Evolutionary conservation across 64 coral and sea anemone species (phyloP), one percentile per base, ranked within the genome.

Genomic region (Orbicella faveolata): DNA sequence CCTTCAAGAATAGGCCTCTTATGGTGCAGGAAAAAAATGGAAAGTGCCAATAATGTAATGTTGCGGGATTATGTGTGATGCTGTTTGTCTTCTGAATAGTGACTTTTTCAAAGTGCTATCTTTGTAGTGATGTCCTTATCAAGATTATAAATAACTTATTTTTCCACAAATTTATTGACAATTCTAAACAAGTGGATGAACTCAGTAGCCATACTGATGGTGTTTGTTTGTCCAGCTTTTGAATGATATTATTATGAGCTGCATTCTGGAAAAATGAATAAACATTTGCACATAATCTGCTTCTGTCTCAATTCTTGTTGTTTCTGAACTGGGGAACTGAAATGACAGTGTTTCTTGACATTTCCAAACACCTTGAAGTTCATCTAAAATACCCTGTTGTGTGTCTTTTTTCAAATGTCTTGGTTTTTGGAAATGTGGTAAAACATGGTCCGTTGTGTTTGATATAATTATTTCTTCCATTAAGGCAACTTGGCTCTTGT

Each of bases 101-200:
- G 21, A 23, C 9, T 11, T 70, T 48, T 23, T 70, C n/a, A 78
- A 48, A 21, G 75, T 21, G 21, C 36, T 21, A 25, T 23, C 75
- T 51, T 77, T 77, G 37, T 51, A 51, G 20, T 41, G n/a, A 25
- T n/a, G 9, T 69, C 35, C 35, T 26, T 79, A 16, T 37, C 35
- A 63, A 23, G 6, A 81, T 63, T 61, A 36, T 41, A 83, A 83
- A 67, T 26, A 83, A 67, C 80, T 83, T 83, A 83, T 83, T 83
- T 83, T 83, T 83, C 80, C 62, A 67, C 61, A 37, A 19, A 83
- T 83, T 44, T 83, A 36, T 41, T 63, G 36, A 83, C 66, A 70
- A 70, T 25, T 70, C 67, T n/a, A 13, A 74, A 74, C 6, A 39
- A 67, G 80, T 61, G 63, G 34, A 67, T 83, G 36, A 83, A 23